Evolutionary conservation across 2,113 vertebrate species (phyloP).

Genomic region (Clarias batrachus): DNA sequence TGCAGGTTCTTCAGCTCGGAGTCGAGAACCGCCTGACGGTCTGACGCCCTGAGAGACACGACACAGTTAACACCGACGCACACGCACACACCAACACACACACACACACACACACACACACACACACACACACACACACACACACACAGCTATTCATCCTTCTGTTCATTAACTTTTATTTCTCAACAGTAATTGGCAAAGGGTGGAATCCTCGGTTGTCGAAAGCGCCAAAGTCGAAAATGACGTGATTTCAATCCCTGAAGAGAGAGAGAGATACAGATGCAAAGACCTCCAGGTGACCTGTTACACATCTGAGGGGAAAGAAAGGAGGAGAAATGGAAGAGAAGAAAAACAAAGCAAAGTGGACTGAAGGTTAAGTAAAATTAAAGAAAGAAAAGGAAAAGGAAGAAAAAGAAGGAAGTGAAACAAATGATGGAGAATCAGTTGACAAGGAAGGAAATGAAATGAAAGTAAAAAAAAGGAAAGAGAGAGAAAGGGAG

Average conservation of each 20-base stretch:
- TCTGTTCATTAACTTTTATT: neutral
- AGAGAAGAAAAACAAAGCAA: too few species aligned
- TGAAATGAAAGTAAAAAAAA: neutral
- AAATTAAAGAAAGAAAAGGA: accelerated
- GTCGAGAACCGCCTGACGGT: constrained; percentile 82
- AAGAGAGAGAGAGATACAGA: too few species aligned
- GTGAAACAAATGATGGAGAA: neutral
- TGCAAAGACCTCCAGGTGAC: too few species aligned
- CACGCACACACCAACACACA: neutral
- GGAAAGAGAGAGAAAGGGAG: neutral
- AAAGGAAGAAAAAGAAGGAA: too few species aligned
- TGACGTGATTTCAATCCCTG: too few species aligned
- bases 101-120: neutral
- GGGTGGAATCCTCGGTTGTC: too few species aligned
- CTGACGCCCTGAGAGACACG: constrained; percentile 73
- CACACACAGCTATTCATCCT: too few species aligned
- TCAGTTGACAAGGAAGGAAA: neutral
- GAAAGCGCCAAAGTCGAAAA: too few species aligned
- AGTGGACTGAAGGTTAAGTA: accelerated
- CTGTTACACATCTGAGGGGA: too few species aligned
- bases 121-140: neutral
- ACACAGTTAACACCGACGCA: neutral
- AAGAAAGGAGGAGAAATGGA: too few species aligned
- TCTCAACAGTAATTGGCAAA: neutral
- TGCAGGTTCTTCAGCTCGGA: constrained; percentile 82